Evolutionary conservation across 1,140 invertebrate genomes (phyloP), one percentile per base, ranked within the genome.

Genomic region (Drosophila triauraria): DNA sequence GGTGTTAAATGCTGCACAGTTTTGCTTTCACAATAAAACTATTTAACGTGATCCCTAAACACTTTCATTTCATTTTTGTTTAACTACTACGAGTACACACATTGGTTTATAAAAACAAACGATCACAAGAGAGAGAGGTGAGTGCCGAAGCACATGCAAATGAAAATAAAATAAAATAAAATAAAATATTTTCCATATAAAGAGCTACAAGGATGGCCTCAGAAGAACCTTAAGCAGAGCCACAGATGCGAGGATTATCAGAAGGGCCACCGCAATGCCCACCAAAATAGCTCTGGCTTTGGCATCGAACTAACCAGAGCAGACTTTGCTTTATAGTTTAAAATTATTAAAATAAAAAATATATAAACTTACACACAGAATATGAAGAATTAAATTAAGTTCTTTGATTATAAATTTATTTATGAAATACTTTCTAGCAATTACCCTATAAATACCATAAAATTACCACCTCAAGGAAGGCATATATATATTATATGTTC

Each of bases 1-100:
- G 75, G 61, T 87, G 75, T 88, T 87, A 87, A 87, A 87, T 87
- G 84, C 84, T 80, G 81, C 85, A 87, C 80, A 75, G 69, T 75
- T 71, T 80, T 78, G 77, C 81, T 78, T 84, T 61, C 70, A 83
- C 82, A 88, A 78, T 84, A 90, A 69, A 88, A 87, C 85, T 84
- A 88, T 88, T 71, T 75, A 88, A 87, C 84, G 84, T 87, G 84
- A 84, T 86, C 76, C 53, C 76, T 71, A 71, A 50, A 77, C 63
- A 80, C 61, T 75, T 84, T 61, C 69, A 51, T 65, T 20, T 54
- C 65, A 48, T 61, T 78, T 59, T 59, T 75, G 54, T 71, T 71
- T 80, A 60, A 3, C 75, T 70, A 58, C 84, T 83, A 83, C 71
- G 71, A 83, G 72, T 87, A 87, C 80, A 87, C 74, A 70, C 74